These are phyloP conservation scores for Melanotaenia boesemani DNA, from an alignment of 2,797 vertebrate genomes.

Conservation along the genomic window DNA sequence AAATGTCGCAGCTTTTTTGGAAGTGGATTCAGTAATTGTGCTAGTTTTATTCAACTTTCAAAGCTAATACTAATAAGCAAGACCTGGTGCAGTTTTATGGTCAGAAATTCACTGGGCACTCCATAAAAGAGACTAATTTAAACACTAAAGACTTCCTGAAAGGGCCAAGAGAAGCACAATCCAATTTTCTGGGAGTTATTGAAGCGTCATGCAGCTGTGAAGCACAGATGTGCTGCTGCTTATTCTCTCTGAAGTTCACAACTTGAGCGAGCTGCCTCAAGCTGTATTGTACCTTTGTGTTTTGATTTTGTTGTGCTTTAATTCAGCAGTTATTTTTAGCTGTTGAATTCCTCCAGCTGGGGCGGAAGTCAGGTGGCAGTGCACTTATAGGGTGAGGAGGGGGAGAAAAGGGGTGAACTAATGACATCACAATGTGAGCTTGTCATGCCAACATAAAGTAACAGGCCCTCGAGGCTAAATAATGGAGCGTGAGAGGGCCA, in stretches of 20 bases:
- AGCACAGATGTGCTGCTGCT: constrained; percentile 55
- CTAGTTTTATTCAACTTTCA: neutral
- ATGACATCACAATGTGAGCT: constrained; percentile 81
- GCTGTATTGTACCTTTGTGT: constrained; percentile 70
- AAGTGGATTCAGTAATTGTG: neutral
- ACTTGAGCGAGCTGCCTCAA: constrained; percentile 49
- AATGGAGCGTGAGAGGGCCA: constrained; percentile 72
- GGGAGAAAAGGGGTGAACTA: constrained; percentile 3
- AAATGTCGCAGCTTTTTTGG: neutral
- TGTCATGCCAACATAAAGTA: constrained; percentile 71
- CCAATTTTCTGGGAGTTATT: constrained; percentile 50
- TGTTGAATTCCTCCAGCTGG: constrained; percentile 78
- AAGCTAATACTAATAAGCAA: constrained; percentile 6
- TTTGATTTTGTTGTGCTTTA: constrained; percentile 75
- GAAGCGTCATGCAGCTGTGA: constrained; percentile 73
- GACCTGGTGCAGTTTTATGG: constrained; percentile 41
- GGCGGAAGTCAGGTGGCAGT: constrained; percentile 80
- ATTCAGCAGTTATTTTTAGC: constrained; percentile 79
- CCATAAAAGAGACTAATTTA: constrained; percentile 48
- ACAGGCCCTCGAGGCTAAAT: constrained; percentile 61
- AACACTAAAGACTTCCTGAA: constrained; percentile 50
- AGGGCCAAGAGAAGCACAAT: constrained; percentile 54
- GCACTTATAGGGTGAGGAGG: constrained; percentile 23
- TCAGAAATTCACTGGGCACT: constrained; percentile 52
- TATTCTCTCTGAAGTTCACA: constrained; percentile 72